Base-by-base conservation (phyloP, 2,888 invertebrate species). In the Vesta saturnalis region DNA sequence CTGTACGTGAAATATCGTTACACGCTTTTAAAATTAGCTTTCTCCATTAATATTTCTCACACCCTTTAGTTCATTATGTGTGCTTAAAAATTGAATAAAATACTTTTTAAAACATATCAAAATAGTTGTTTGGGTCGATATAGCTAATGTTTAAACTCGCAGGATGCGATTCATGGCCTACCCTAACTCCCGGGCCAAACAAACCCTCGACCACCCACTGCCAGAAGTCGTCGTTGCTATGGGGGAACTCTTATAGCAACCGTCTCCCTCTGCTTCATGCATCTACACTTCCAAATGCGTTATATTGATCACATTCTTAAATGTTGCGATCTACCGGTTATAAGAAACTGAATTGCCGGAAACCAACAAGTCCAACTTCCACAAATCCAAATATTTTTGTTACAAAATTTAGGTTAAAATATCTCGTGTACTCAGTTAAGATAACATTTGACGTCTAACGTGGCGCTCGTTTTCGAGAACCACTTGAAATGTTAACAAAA, bases 181-280 rank as follows among this genome's bases (percentile, higher is more conserved):
- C 78, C 79, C 77, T 77, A 80, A 80, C 77, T 77, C 78, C 78
- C 79, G 78, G 79, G 78, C 79, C 75, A 79, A 80, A 80, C 79
- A 79, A 80, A 80, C 77, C 78, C 78, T 72, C 70, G 64, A 63
- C 67, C 69, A 71, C 72, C 71, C 69, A 71, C 72, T 72, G 72
- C 68, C 75, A 71, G 70, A 73, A 73, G 74, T 72, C 71, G 73
- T 64, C 76, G 79, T 79, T 79, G 79, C 79, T 78, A 79, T 75
- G 79, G 78, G 79, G 78, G 77, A 73, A 70, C 73, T 71, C 62
- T 76, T 73, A 72, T 78, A 77, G 78, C 77, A 76, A 77, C 77
- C 77, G 77, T 73, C 73, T 73, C 74, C 72, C 71, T 71, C 70
- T 70, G 69, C 69, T 64, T 54, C 65, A 56, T 71, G 68, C 71